Percentiles rank a stretch among this genome's conserved stretches.
Evolutionary conservation across 2,888 invertebrate species (phyloP).

Genomic region (Megalurothrips usitatus): DNA sequence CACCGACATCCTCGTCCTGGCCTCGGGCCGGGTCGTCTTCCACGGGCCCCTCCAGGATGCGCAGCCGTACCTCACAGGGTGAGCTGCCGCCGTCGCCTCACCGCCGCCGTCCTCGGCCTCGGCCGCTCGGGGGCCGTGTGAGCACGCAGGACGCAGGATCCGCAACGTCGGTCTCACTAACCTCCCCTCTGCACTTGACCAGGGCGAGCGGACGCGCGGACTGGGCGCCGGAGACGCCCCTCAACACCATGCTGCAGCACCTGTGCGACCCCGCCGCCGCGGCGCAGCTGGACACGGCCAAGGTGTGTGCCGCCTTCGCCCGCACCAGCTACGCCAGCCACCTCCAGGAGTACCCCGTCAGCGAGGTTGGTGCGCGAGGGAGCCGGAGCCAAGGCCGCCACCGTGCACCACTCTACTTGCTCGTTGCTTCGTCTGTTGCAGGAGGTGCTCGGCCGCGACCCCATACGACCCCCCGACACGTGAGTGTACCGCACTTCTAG

Average conservation of each 20-base stretch:
- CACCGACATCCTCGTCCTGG: constrained; percentile 29
- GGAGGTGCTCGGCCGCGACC: neutral
- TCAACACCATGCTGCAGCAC: constrained; percentile 14
- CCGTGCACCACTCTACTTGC: neutral
- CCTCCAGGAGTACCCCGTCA: neutral
- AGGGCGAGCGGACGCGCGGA: neutral
- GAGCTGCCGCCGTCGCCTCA: neutral
- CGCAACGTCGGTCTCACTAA: neutral
- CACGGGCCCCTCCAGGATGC: constrained; percentile 29
- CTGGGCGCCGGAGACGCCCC: neutral
- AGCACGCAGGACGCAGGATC: no score
- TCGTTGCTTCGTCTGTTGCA: neutral
- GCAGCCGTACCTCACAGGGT: neutral
- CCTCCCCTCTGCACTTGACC: neutral
- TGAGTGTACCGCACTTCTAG: neutral
- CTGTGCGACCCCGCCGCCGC: neutral
- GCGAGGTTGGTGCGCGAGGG: neutral
- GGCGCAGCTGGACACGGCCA: constrained; percentile 13
- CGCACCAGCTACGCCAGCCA: neutral
- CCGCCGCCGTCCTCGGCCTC: neutral
- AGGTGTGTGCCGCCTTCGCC: constrained; percentile 1
- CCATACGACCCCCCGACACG: neutral
- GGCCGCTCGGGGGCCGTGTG: no score
- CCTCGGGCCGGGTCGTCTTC: constrained; percentile 33
- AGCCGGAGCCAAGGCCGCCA: neutral